A percentile compares a stretch with the other conserved stretches of the same genome.
Conservation (phyloP, 2,888 invertebrate genomes). For the Leptopilina myrica region DNA sequence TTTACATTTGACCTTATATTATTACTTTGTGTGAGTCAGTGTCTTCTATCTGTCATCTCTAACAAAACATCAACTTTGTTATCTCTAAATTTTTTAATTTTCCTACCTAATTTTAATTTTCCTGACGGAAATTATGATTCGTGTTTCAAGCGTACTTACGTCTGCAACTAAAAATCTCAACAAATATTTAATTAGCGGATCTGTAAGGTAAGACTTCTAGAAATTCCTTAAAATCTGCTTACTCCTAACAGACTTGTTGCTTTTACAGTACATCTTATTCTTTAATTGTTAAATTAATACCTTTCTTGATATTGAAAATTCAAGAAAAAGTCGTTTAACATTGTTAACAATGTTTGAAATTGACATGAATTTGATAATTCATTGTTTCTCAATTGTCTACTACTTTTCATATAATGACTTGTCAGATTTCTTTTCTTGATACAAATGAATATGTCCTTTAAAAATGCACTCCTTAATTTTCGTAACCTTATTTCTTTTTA, state of each 20-base stretch:
- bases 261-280: neutral
- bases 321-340: neutral
- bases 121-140: constrained; percentile 26
- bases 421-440: constrained; percentile 21
- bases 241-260: constrained; percentile 20
- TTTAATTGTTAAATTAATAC: neutral
- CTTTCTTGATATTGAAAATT: neutral
- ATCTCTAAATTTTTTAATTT: neutral
- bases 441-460: constrained; percentile 11
- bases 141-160: constrained; percentile 31
- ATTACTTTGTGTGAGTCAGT: no score
- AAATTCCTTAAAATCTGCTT: neutral
- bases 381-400: neutral
- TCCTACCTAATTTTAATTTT: neutral
- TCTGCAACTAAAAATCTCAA: constrained; percentile 29
- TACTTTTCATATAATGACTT: constrained; percentile 36
- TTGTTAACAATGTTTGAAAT: neutral
- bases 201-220: constrained; percentile 25
- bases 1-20: no score
- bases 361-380: neutral
- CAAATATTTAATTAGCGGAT: constrained; percentile 32
- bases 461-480: neutral
- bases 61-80: neutral
- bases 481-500: neutral
- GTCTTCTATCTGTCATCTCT: neutral